Evolutionary conservation across 2,888 invertebrate species (phyloP), one percentile per base, ranked within the genome.

Genomic region (Limulus polyphemus): DNA sequence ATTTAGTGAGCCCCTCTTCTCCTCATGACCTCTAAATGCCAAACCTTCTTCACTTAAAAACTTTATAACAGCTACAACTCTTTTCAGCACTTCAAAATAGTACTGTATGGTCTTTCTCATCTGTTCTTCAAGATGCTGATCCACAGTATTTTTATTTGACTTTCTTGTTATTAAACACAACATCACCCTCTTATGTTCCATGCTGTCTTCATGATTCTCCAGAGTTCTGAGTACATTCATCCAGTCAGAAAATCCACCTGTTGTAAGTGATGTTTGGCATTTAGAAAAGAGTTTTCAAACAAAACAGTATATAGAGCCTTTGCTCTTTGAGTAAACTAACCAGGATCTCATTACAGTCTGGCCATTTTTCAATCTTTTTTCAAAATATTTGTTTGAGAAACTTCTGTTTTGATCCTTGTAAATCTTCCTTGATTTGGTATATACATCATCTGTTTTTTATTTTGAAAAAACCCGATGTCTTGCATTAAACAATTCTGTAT

Each of bases 21-120:
- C 71, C 59, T 65, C 56, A 14, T 63, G 55, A 54, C 71, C 72
- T 62, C 70, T 57, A 64, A 73, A 72, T 49, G 72, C 62, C 16
- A 74, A 61, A 14, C 70, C 70, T 17, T 71, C 67, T 47, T 61
- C 57, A 46, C 67, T 64, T 51, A 73, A 60, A 56, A 65, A 63
- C 63, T 70, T 72, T 52, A 52, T 52, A 17, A 17, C 17, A 16
- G 52, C 52, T 16, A 52, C 52, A 14, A 52, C 52, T 52, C 52
- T 52, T 12, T 52, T 14, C 52, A 52, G 17, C n/a, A 52, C 52
- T 16, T 52, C 17, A 14, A 10, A 16, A 14, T 17, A 52, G 17
- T 52, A 52, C 17, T 52, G 52, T 9, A 52, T n/a, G n/a, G n/a
- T n/a, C n/a, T n/a, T n/a, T n/a, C n/a, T n/a, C n/a, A 52, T 17